A percentile compares a stretch with the other conserved stretches of the same genome.
phyloP scores from a whole-genome alignment of 1,140 invertebrate species.

The Bombus affinis region DNA sequence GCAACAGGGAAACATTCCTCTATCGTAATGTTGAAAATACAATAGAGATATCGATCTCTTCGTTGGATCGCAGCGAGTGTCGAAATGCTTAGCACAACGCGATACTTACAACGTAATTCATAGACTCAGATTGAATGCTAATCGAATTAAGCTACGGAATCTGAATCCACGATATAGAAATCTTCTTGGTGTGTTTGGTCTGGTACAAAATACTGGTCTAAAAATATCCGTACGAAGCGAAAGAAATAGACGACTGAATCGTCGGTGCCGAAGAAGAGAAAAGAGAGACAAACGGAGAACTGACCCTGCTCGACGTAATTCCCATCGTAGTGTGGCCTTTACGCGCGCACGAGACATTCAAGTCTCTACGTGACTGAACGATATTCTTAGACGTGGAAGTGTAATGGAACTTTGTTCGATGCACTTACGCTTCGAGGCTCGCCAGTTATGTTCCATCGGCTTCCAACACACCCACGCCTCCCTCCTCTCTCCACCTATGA shows the following conservation, averaged over 20 bases:
- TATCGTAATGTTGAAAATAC: no score
- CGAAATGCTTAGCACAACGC: no score
- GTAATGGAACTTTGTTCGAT: constrained; percentile 18
- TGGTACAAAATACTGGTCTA: not conserved
- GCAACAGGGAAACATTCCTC: no score
- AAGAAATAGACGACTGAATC: constrained; percentile 5
- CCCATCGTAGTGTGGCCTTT: constrained; percentile 28
- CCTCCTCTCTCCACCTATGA: not conserved
- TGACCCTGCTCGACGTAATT: constrained; percentile 61
- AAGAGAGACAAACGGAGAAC: constrained; percentile 53
- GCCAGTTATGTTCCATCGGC: not conserved
- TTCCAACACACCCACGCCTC: not conserved
- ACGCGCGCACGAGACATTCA: constrained; percentile 26
- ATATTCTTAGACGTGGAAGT: constrained; percentile 37
- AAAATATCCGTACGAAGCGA: constrained; percentile 1
- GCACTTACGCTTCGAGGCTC: not conserved
- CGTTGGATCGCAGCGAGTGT: no score
- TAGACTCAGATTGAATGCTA: no score
- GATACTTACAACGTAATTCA: no score
- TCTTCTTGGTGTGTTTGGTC: no score
- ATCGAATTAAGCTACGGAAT: no score
- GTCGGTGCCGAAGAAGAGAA: not conserved
- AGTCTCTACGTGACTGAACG: constrained; percentile 39
- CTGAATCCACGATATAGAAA: no score
- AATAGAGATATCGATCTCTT: no score